Conservation (phyloP, 2,888 invertebrate genomes). For the Sinhomidia bicolor region DNA sequence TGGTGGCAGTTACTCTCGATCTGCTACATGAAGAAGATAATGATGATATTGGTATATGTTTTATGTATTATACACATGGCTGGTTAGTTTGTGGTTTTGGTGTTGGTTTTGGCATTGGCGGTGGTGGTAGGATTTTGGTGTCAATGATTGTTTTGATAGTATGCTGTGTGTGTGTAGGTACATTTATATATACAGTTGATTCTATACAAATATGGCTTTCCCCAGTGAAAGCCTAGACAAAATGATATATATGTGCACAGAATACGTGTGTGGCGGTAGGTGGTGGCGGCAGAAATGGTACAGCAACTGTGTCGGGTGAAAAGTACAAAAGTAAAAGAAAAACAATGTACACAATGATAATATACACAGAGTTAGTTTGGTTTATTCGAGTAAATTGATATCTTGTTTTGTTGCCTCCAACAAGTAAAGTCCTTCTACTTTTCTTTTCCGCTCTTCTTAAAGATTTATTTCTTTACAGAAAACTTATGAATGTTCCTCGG, state of each 20-base stretch:
- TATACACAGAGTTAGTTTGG: conserved; percentile 1
- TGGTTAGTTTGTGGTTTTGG: conserved; percentile 34
- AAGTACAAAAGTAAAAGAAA: not conserved
- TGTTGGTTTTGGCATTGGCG: conserved; percentile 33
- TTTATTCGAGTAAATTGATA: conserved; percentile 63
- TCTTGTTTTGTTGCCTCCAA: conserved; percentile 57
- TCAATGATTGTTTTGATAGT: conserved; percentile 59
- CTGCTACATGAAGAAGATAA: not conserved
- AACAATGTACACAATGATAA: not conserved
- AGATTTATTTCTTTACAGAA: conserved; percentile 54
- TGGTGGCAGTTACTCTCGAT: conserved; percentile 7
- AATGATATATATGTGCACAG: no score
- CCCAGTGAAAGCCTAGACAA: no score
- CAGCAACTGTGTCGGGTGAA: conserved; percentile 18
- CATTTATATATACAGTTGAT: no score
- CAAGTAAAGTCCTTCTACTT: conserved; percentile 19
- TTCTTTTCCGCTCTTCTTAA: not conserved
- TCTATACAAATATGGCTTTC: no score
- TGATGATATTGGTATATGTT: conserved; percentile 20
- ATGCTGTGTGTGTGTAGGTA: not conserved
- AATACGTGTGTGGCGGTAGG: no score
- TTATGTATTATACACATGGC: not conserved
- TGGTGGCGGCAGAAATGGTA: conserved; percentile 2
- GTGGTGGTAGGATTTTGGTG: conserved; percentile 34
- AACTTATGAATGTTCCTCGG: conserved; percentile 71